These are phyloP conservation scores for Perizoma affinitatum DNA, from an alignment of 2,888 invertebrate species.

Conservation along the genomic window DNA sequence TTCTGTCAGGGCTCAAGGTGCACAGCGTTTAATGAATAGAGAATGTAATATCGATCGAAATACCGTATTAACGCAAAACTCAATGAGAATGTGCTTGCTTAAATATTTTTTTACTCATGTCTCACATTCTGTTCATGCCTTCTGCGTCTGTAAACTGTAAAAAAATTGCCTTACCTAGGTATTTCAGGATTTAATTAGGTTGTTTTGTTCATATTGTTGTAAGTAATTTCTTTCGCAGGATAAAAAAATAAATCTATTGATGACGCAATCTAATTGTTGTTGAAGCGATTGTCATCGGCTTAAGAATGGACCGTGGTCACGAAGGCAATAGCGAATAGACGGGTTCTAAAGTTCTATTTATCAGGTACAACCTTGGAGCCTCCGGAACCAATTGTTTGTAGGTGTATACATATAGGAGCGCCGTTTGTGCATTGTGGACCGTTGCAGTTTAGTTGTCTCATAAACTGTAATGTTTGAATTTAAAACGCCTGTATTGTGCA, in stretches of 20 bases:
- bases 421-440: constrained; percentile 43
- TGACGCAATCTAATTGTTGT: constrained; percentile 53
- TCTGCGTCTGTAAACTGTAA: constrained; percentile 49
- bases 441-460: constrained; percentile 15
- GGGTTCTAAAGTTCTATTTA: constrained; percentile 60
- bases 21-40: constrained; percentile 3
- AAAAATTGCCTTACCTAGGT: constrained; percentile 46
- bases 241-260: constrained; percentile 35
- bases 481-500: not conserved
- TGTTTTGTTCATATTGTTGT: constrained; percentile 39
- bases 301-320: constrained; percentile 51
- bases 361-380: constrained; percentile 68
- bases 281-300: constrained; percentile 57
- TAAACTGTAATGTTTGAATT: constrained; percentile 10
- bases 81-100: constrained; percentile 51
- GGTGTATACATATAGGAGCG: constrained; percentile 56
- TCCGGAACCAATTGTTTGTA: constrained; percentile 65
- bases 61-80: constrained; percentile 33
- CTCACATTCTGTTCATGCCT: constrained; percentile 58
- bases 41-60: constrained; percentile 11
- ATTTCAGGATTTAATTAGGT: constrained; percentile 43
- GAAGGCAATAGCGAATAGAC: constrained; percentile 54
- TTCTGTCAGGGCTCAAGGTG: constrained; percentile 40
- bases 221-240: constrained; percentile 30
- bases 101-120: constrained; percentile 62